Evolutionary conservation across 2,113 vertebrate species (phyloP).

Genomic region (Lampris incognitus): DNA sequence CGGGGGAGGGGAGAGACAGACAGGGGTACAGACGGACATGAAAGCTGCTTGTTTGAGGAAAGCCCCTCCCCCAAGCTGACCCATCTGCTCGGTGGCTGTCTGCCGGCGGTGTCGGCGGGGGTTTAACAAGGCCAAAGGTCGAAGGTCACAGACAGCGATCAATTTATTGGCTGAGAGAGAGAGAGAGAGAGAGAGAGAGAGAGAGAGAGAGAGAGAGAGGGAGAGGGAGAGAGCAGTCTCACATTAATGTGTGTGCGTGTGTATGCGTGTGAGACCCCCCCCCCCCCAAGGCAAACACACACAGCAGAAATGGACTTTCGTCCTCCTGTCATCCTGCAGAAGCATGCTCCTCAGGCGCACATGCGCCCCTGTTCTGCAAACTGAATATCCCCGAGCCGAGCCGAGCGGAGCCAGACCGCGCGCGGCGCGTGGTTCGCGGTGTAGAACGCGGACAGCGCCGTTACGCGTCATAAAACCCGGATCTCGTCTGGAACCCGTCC

Average conservation of each 20-base stretch:
- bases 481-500: not conserved
- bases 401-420: not conserved
- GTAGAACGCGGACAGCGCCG: not conserved
- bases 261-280: not conserved
- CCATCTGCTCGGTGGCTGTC: slow-evolving; percentile 70
- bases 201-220: slow-evolving; percentile 19
- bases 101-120: slow-evolving; percentile 24
- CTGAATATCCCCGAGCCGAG: not conserved
- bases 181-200: too few relatives aligned
- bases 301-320: slow-evolving; percentile 35
- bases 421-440: not conserved
- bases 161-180: slow-evolving; percentile 62
- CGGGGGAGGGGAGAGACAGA: not conserved
- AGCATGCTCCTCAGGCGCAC: not conserved
- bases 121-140: slow-evolving; percentile 63
- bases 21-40: slow-evolving; percentile 36
- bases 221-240: slow-evolving; percentile 6
- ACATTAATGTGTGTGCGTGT: slow-evolving; percentile 29
- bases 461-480: not conserved
- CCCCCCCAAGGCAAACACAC: not conserved
- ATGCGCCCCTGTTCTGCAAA: not conserved
- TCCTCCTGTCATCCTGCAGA: not conserved
- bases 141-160: slow-evolving; percentile 77
- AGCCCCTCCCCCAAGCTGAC: slow-evolving; percentile 46
- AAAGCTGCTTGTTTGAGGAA: slow-evolving; percentile 26